A percentile compares a stretch with the other conserved stretches of the same genome.
These are phyloP conservation scores for Zonitis immaculata DNA, from an alignment of 2,888 invertebrate genomes.

Conservation along the genomic window DNA sequence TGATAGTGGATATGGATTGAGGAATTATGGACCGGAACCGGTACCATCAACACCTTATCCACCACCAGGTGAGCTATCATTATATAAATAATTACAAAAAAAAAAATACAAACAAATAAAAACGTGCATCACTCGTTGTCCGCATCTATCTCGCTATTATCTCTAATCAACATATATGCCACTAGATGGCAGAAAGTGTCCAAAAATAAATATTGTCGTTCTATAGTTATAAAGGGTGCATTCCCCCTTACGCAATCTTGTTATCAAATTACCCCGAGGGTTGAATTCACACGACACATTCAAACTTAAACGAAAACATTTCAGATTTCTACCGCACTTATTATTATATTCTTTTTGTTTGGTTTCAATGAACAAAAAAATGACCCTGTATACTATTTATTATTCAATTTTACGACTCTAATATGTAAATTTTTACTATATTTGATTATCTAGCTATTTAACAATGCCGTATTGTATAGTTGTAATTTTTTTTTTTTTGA, in stretches of 20 bases:
- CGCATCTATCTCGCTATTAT: not conserved
- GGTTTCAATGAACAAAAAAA: not conserved
- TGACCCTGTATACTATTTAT: slow-evolving; percentile 2
- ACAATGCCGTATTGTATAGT: slow-evolving; percentile 17
- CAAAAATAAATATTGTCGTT: slow-evolving; percentile 17
- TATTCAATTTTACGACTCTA: slow-evolving; percentile 7
- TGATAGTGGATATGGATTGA: slow-evolving; percentile 61
- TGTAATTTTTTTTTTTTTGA: no score
- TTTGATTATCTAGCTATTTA: slow-evolving; percentile 14
- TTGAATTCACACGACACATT: slow-evolving; percentile 23
- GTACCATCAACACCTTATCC: slow-evolving; percentile 73
- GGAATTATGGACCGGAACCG: slow-evolving; percentile 69
- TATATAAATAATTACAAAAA: no score
- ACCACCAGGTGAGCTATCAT: slow-evolving; percentile 60
- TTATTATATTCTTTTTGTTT: no score
- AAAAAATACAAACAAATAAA: no score
- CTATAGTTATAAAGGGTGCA: slow-evolving; percentile 14
- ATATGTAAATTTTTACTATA: slow-evolving; percentile 17
- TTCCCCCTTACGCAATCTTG: slow-evolving; percentile 10
- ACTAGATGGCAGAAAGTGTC: slow-evolving; percentile 40
- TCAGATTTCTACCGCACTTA: no score
- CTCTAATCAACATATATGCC: slow-evolving; percentile 23
- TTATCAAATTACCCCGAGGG: slow-evolving; percentile 10
- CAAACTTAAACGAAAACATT: slow-evolving; percentile 37
- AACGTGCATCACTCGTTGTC: slow-evolving; percentile 6